phyloP scores from a whole-genome alignment of 2,113 vertebrate genomes.

The Serilophus lunatus region DNA sequence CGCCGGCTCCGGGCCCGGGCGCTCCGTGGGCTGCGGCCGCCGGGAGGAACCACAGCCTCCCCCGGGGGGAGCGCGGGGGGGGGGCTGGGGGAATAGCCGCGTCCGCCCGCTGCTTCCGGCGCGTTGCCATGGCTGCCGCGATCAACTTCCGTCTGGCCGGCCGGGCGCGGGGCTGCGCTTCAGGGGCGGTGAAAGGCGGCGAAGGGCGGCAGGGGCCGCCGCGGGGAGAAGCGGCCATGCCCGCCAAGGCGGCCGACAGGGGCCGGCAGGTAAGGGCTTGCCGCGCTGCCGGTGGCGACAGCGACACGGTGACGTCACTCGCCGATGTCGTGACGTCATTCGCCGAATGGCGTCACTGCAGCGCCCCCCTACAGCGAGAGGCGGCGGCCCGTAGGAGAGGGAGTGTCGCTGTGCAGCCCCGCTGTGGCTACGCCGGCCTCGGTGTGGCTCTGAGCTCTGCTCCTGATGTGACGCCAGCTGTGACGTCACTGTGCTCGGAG shows the following conservation, averaged over 20 bases:
- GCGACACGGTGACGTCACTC: neutral
- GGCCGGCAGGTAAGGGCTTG: constrained; percentile 57
- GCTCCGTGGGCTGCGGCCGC: neutral
- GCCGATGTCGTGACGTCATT: accelerated
- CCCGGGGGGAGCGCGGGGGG: no score
- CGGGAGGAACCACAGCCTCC: neutral
- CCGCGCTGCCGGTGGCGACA: neutral
- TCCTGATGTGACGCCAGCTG: neutral
- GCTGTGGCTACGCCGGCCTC: neutral
- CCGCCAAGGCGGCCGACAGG: constrained; percentile 4
- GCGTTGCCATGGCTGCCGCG: constrained; percentile 3
- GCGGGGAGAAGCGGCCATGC: neutral
- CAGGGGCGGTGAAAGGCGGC: neutral
- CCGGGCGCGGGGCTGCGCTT: neutral
- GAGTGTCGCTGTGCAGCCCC: no score
- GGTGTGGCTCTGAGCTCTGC: neutral
- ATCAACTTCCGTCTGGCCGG: constrained; percentile 22
- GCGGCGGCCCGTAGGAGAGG: neutral
- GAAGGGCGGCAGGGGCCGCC: neutral
- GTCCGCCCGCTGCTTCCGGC: neutral
- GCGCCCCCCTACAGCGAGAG: neutral
- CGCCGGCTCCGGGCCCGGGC: neutral
- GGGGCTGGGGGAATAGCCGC: accelerated
- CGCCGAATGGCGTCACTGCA: neutral
- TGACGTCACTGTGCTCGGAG: accelerated